phyloP scores from a whole-genome alignment of 2,888 invertebrate species.

The Ganaspis brasiliensis region DNA sequence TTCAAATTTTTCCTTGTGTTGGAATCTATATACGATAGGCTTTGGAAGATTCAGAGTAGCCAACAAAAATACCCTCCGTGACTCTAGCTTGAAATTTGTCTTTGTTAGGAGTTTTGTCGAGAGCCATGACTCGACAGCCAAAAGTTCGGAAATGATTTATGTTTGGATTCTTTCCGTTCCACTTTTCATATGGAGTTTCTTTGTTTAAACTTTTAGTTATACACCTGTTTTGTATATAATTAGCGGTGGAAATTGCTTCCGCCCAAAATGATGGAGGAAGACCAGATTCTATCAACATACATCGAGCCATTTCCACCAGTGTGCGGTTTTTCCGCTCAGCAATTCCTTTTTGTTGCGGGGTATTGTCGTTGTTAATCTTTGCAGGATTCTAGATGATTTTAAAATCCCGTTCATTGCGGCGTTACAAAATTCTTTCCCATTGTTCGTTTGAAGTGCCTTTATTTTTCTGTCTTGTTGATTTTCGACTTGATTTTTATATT shows the following conservation, averaged over 20 bases:
- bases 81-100: background rate
- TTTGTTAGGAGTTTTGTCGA: slow-evolving; percentile 22
- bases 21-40: slow-evolving; percentile 34
- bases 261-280: background rate
- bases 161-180: too few species aligned
- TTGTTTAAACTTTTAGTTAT: background rate
- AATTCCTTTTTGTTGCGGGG: too few species aligned
- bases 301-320: too few species aligned
- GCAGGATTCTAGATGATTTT: slow-evolving; percentile 51
- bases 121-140: slow-evolving; percentile 54
- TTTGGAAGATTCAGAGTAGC: slow-evolving; percentile 36
- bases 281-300: background rate
- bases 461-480: slow-evolving; percentile 48
- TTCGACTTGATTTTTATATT: slow-evolving; percentile 48
- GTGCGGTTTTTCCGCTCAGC: too few species aligned
- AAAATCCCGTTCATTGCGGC: background rate
- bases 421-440: slow-evolving; percentile 45
- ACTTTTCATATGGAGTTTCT: background rate
- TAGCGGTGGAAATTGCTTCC: too few species aligned
- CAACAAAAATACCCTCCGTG: slow-evolving; percentile 18
- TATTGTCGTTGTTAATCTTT: slow-evolving; percentile 54
- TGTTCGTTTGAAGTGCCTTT: slow-evolving; percentile 44
- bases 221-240: background rate
- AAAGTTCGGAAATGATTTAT: slow-evolving; percentile 63
- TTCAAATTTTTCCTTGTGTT: background rate